These are phyloP conservation scores for Perdita meconis DNA, from an alignment of 2,888 invertebrate genomes.

Conservation along the genomic window DNA sequence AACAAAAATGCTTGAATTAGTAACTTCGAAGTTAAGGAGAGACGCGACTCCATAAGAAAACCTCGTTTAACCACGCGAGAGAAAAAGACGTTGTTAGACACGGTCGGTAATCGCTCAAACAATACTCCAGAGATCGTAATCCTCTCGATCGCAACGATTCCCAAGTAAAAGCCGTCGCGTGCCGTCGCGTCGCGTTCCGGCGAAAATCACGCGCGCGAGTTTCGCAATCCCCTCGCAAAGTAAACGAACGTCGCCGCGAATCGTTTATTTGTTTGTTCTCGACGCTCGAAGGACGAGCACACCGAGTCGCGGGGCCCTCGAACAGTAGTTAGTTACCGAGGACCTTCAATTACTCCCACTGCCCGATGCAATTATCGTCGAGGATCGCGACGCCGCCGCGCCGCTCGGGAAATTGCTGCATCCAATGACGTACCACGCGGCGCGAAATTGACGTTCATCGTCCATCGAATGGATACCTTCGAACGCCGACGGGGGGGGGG, in stretches of 20 bases:
- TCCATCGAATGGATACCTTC: neutral
- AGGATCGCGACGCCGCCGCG: slow-evolving; percentile 9
- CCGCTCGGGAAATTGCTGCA: slow-evolving; percentile 38
- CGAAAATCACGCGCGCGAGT: neutral
- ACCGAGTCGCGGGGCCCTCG: neutral
- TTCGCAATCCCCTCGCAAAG: neutral
- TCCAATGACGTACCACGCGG: neutral
- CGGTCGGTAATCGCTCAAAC: too few species aligned
- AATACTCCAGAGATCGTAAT: neutral
- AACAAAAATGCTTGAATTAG: too few species aligned
- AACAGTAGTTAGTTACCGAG: neutral
- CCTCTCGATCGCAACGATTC: neutral
- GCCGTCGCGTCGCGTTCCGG: neutral
- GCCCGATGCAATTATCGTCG: slow-evolving; percentile 35
- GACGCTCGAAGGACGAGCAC: slow-evolving; percentile 2
- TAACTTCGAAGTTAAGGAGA: too few species aligned
- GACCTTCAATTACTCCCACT: slow-evolving; percentile 28
- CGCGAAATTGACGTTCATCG: slow-evolving; percentile 23
- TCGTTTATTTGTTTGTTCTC: neutral
- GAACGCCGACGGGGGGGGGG: neutral
- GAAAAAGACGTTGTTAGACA: too few species aligned
- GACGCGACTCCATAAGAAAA: too few species aligned
- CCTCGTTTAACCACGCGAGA: too few species aligned
- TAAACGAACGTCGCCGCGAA: neutral
- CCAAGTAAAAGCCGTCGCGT: neutral